phyloP scores from a whole-genome alignment of 2,888 invertebrate genomes.

The Cheilosia soror region DNA sequence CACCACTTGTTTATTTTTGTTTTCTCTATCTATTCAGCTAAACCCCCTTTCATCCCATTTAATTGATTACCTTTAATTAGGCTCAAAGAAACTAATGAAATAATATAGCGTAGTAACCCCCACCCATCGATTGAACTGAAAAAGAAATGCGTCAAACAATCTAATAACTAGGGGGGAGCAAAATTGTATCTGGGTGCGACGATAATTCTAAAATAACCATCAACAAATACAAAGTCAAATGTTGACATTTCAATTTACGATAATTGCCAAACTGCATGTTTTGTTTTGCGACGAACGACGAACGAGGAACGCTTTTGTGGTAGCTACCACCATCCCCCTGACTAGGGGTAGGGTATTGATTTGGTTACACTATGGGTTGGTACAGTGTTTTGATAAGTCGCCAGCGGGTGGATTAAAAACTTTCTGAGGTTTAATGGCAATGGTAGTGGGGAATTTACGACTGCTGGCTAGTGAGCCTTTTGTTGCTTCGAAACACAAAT shows the following conservation, averaged over 20 bases:
- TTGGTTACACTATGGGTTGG: slow-evolving; percentile 6
- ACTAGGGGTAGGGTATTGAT: neutral
- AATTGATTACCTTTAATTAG: neutral
- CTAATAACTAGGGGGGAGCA: neutral
- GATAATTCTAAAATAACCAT: slow-evolving; percentile 17
- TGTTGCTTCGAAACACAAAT: slow-evolving; percentile 3
- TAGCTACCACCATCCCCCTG: neutral
- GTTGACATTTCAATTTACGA: slow-evolving; percentile 70
- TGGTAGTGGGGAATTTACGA: neutral
- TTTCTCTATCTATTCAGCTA: neutral
- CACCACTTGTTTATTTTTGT: slow-evolving; percentile 1
- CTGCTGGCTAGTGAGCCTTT: slow-evolving; percentile 1
- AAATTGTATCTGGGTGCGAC: neutral
- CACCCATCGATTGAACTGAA: neutral
- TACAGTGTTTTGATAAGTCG: neutral
- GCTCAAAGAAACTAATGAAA: neutral
- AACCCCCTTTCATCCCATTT: neutral
- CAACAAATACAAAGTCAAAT: slow-evolving; percentile 42
- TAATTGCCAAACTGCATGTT: slow-evolving; percentile 60
- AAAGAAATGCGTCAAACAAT: neutral
- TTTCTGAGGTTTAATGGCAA: neutral
- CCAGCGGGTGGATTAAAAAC: slow-evolving; percentile 4
- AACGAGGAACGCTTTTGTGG: neutral
- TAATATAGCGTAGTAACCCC: too few species aligned
- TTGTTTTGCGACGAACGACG: slow-evolving; percentile 13